Conservation (phyloP, 2,113 vertebrate genomes). For the Carassius auratus region DNA sequence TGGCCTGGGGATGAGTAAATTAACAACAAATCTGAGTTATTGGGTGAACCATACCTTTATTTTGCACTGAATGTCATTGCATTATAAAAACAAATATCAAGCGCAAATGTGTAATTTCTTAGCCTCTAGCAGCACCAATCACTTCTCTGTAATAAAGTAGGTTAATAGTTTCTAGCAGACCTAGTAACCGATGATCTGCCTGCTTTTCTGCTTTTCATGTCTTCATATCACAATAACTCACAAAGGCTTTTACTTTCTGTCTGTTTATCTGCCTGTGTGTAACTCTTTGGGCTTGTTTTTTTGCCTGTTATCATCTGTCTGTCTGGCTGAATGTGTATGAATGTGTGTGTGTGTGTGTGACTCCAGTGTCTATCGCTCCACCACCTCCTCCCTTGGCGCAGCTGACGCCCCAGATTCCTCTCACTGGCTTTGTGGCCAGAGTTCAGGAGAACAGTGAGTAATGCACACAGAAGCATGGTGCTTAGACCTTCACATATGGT, state of each 20-base stretch:
- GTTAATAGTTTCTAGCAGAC: background rate
- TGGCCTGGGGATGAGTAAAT: background rate
- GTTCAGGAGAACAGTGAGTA: conserved; percentile 99
- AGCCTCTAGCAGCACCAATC: background rate
- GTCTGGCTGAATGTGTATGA: conserved; percentile 44
- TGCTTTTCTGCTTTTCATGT: conserved; percentile 18
- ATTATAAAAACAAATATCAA: background rate
- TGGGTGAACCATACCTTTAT: background rate
- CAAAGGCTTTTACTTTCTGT: conserved; percentile 43
- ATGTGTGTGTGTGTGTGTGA: conserved; percentile 63
- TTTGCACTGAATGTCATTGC: background rate
- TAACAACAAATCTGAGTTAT: background rate
- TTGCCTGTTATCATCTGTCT: conserved; percentile 40
- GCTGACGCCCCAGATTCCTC: conserved; percentile 99
- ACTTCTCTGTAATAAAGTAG: background rate
- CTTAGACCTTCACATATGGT: background rate
- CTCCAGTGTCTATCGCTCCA: conserved; percentile 94
- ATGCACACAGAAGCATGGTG: conserved; percentile 47
- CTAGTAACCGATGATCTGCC: conserved; percentile 15
- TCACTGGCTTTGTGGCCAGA: conserved; percentile 99
- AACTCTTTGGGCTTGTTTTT: conserved; percentile 55
- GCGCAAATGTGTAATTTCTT: background rate
- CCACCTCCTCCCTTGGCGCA: conserved; percentile 98
- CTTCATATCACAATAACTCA: conserved; percentile 8
- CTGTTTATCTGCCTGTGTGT: conserved; percentile 61